A percentile compares a stretch with the other conserved stretches of the same genome.
Conservation (phyloP, 2,797 vertebrate species). For the Manis pentadactyla region DNA sequence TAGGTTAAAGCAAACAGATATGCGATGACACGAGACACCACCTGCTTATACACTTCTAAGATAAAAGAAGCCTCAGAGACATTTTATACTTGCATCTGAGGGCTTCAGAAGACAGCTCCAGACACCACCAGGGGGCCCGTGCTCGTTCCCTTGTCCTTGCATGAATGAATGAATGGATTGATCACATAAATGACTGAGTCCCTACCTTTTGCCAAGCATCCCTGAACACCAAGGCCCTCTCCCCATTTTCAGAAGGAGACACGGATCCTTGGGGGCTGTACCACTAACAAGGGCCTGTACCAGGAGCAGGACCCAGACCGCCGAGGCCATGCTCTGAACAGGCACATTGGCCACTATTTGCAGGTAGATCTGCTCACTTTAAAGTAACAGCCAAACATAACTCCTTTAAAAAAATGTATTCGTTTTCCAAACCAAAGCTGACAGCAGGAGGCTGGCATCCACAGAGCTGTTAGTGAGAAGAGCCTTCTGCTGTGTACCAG, state of each 20-base stretch:
- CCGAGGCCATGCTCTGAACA: not conserved
- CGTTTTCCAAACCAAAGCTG: not conserved
- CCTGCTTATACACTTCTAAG: not conserved
- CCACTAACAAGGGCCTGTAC: not conserved
- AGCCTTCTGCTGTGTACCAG: slow-evolving; percentile 31
- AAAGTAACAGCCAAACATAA: slow-evolving; percentile 4
- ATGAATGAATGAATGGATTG: not conserved
- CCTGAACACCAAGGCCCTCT: not conserved
- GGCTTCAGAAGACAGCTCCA: not conserved
- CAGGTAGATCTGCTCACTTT: slow-evolving; percentile 6
- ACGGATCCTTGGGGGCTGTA: not conserved
- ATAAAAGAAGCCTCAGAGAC: not conserved
- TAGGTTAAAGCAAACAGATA: slow-evolving; percentile 49
- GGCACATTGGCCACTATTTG: not conserved
- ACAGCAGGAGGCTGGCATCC: not conserved
- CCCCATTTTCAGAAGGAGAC: not conserved
- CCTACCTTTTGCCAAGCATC: not conserved
- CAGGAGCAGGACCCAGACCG: not conserved
- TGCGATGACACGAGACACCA: not conserved
- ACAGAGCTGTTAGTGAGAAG: not conserved
- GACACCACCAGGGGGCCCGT: not conserved
- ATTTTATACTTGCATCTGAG: not conserved
- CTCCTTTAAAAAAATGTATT: not conserved
- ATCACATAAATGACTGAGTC: not conserved
- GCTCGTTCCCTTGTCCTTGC: not conserved